Evolutionary conservation across 2,888 invertebrate genomes (phyloP).

Genomic region (Amphiduros pacificus): DNA sequence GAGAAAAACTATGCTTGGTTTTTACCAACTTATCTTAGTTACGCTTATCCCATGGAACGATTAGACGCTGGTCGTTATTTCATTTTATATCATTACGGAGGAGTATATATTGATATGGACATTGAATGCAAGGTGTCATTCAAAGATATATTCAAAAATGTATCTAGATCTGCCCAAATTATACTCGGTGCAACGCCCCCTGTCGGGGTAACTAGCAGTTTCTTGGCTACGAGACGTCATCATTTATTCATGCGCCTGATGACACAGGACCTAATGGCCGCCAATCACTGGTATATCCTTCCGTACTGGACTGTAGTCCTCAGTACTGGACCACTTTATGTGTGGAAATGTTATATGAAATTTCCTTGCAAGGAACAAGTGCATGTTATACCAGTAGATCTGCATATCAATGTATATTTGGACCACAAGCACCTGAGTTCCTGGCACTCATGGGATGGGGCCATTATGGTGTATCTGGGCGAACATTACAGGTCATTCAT

Average conservation of each 20-base stretch:
- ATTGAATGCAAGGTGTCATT: constrained; percentile 3
- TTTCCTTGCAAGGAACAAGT: constrained; percentile 7
- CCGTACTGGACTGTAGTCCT: constrained; percentile 29
- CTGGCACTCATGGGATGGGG: constrained; percentile 26
- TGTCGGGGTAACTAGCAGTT: constrained; percentile 22
- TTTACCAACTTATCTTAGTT: not conserved
- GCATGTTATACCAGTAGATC: not conserved
- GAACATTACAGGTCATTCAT: too few species aligned
- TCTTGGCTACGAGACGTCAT: constrained; percentile 19
- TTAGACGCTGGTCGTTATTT: not conserved
- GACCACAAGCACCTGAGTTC: constrained; percentile 13
- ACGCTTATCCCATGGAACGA: not conserved
- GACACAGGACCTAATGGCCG: not conserved
- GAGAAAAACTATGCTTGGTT: not conserved
- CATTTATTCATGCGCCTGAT: constrained; percentile 11
- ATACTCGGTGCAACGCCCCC: constrained; percentile 21
- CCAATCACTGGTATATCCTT: constrained; percentile 9
- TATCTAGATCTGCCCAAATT: not conserved
- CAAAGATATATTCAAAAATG: not conserved
- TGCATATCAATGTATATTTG: constrained; percentile 3
- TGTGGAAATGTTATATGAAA: constrained; percentile 5
- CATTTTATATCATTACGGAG: not conserved
- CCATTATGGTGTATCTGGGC: constrained; percentile 18
- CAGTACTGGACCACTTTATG: constrained; percentile 26
- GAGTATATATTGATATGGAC: constrained; percentile 1